phyloP scores from a whole-genome alignment of 2,888 invertebrate species.

The Agrotis ipsilon region DNA sequence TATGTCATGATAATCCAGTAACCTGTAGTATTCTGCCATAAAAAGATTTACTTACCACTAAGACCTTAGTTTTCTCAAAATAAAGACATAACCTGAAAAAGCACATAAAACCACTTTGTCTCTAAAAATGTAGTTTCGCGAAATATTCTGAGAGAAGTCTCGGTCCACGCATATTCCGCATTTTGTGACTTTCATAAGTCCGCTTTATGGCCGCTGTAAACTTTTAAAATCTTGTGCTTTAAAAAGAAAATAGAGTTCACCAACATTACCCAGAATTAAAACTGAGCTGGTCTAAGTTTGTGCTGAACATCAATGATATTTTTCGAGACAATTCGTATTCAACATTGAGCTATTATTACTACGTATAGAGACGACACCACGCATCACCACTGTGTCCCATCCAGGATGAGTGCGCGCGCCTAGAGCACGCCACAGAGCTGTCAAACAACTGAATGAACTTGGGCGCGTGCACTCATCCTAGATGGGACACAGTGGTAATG shows the following conservation, averaged over 20 bases:
- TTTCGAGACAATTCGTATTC: not conserved
- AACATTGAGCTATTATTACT: no score
- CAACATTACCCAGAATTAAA: constrained; percentile 18
- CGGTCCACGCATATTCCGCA: constrained; percentile 40
- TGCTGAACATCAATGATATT: not conserved
- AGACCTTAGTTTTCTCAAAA: not conserved
- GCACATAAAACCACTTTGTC: constrained; percentile 34
- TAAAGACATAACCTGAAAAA: constrained; percentile 17
- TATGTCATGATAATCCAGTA: no score
- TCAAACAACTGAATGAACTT: no score
- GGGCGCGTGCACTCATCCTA: no score
- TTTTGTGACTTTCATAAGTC: constrained; percentile 55
- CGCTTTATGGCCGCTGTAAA: constrained; percentile 55
- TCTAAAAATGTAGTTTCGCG: constrained; percentile 43
- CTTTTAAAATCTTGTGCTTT: constrained; percentile 47
- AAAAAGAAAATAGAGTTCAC: constrained; percentile 28
- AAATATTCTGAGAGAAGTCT: not conserved
- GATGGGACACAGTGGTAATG: no score
- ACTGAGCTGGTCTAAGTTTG: not conserved
- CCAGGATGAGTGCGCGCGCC: no score
- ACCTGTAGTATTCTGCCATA: no score
- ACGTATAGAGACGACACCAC: no score
- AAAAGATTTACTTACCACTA: not conserved
- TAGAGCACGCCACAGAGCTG: no score
- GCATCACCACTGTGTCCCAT: no score